Conservation (phyloP, 2,888 invertebrate genomes). For the Fabriciana adippe region DNA sequence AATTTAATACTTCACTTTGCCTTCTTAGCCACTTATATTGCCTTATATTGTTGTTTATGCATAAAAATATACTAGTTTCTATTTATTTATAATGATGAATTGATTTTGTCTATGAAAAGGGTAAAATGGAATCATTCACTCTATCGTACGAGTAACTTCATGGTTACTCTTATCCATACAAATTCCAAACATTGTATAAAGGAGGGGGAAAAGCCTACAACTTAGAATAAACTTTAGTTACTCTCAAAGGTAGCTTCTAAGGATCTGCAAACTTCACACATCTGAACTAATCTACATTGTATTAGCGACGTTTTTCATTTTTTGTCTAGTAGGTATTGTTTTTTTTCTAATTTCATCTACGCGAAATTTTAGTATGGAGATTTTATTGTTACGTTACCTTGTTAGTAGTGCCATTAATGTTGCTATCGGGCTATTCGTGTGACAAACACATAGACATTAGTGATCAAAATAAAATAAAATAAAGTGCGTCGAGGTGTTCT, state of each 20-base stretch:
- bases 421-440: constrained; percentile 95
- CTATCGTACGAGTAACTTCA: background rate
- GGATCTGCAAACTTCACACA: constrained; percentile 29
- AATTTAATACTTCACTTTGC: background rate
- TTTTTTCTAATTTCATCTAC: constrained; percentile 51
- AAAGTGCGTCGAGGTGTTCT: constrained; percentile 39
- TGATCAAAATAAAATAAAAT: constrained; percentile 55
- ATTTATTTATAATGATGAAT: constrained; percentile 5
- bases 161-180: background rate
- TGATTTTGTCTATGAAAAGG: background rate
- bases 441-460: constrained; percentile 84
- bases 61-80: constrained; percentile 3
- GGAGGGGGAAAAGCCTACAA: constrained; percentile 29
- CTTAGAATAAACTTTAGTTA: constrained; percentile 6
- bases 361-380: constrained; percentile 52
- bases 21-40: background rate
- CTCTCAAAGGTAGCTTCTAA: constrained; percentile 27
- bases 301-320: constrained; percentile 1
- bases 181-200: constrained; percentile 23
- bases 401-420: constrained; percentile 96
- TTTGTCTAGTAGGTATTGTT: constrained; percentile 26
- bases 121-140: background rate
- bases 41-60: background rate
- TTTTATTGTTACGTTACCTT: constrained; percentile 88
- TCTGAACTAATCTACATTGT: constrained; percentile 32